Percentiles rank a stretch among this genome's conserved stretches.
Conservation (phyloP, 2,888 invertebrate genomes). For the Baronia brevicornis region DNA sequence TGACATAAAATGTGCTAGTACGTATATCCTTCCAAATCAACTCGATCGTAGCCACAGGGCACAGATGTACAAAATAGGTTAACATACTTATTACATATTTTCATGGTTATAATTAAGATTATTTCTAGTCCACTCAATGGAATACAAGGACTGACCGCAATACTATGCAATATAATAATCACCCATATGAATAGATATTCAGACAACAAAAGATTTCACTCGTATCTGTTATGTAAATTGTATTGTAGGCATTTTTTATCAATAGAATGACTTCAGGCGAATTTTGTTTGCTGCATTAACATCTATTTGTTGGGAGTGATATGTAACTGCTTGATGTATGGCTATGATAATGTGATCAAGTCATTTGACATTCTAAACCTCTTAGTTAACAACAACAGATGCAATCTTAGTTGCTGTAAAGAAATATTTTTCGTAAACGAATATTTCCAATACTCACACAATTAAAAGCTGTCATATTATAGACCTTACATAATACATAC, state of each 20-base stretch:
- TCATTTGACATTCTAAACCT: constrained; percentile 44
- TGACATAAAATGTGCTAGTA: no score
- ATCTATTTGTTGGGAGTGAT: constrained; percentile 47
- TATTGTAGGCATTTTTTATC: constrained; percentile 37
- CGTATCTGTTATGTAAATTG: constrained; percentile 53
- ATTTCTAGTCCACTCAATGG: no score
- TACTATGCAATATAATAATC: constrained; percentile 42
- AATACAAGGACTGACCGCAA: constrained; percentile 13
- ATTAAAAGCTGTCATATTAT: no score
- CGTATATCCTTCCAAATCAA: no score
- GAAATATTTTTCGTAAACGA: constrained; percentile 1
- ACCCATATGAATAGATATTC: constrained; percentile 48
- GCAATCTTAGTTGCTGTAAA: constrained; percentile 9
- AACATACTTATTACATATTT: no score
- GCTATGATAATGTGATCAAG: constrained; percentile 49
- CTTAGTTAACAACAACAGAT: constrained; percentile 15
- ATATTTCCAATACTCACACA: constrained; percentile 1
- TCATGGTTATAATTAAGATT: no score
- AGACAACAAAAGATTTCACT: constrained; percentile 62
- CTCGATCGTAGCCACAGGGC: no score
- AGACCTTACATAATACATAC: no score
- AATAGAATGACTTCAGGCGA: constrained; percentile 46
- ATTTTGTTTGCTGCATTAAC: constrained; percentile 40
- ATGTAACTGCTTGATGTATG: constrained; percentile 35
- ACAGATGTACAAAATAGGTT: no score